phyloP scores from a whole-genome alignment of 2,113 vertebrate species.

The Phyllostomus hastatus region DNA sequence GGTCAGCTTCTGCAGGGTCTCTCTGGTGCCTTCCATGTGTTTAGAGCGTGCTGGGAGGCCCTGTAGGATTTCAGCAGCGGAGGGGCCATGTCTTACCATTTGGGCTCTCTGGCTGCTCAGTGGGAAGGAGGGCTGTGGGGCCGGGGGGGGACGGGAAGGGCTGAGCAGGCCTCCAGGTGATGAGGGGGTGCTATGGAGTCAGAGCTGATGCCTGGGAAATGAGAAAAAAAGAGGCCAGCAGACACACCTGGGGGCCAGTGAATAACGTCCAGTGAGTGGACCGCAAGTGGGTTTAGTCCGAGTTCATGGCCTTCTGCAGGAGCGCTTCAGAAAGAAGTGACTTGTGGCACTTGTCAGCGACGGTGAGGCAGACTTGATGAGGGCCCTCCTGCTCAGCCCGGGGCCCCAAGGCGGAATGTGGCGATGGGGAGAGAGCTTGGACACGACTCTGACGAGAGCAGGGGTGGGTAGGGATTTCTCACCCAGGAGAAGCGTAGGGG shows the following conservation, averaged over 20 bases:
- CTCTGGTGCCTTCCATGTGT: fast-evolving
- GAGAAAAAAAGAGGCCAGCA: background rate
- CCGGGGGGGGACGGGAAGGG: background rate
- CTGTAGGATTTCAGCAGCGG: background rate
- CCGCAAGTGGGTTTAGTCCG: background rate
- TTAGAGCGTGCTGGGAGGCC: background rate
- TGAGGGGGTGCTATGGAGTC: fast-evolving
- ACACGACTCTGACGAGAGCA: background rate
- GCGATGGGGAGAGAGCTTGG: no score
- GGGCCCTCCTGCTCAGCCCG: background rate
- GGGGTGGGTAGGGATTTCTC: background rate
- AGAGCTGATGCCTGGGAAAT: background rate
- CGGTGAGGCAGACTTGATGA: background rate
- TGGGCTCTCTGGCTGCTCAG: background rate
- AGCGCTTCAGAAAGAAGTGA: background rate
- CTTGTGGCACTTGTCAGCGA: background rate
- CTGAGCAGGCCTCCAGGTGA: background rate
- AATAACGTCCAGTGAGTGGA: fast-evolving
- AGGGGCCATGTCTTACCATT: background rate
- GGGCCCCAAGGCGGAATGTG: background rate
- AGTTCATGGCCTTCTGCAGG: fast-evolving
- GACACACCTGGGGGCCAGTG: background rate
- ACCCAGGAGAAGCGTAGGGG: background rate
- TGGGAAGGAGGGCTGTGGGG: background rate
- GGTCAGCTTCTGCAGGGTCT: background rate